Percentiles rank a stretch among this genome's conserved stretches.
Conservation (phyloP, 1,140 invertebrate species). For the Lepidurus couesii region DNA sequence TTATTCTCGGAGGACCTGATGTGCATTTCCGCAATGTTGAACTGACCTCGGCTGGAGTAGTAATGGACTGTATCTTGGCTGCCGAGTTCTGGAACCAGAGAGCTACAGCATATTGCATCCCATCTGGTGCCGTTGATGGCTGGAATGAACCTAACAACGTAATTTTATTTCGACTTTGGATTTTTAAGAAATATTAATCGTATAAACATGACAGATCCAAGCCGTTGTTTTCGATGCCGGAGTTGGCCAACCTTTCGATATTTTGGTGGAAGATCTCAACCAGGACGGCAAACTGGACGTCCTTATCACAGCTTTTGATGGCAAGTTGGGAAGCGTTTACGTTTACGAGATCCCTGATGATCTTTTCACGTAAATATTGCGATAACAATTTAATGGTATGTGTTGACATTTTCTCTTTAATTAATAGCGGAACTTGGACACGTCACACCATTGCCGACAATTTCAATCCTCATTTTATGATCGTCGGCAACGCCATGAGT, state of each 20-base stretch:
- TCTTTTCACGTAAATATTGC: conserved; percentile 40
- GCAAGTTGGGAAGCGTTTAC: conserved; percentile 42
- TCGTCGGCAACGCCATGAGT: conserved; percentile 39
- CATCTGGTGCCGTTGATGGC: conserved; percentile 37
- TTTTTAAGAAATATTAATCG: not conserved
- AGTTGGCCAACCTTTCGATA: conserved; percentile 44
- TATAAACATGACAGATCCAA: conserved; percentile 39
- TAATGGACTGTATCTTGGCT: conserved; percentile 42
- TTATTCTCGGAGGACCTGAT: conserved; percentile 42
- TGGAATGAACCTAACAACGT: conserved; percentile 43
- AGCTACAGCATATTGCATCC: conserved; percentile 44
- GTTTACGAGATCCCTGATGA: conserved; percentile 44
- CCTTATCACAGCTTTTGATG: conserved; percentile 42
- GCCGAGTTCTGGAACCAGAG: conserved; percentile 44
- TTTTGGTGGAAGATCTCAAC: conserved; percentile 44
- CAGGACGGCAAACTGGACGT: conserved; percentile 43
- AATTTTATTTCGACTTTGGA: conserved; percentile 26
- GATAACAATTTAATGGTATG: not conserved
- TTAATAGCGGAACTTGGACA: conserved; percentile 40
- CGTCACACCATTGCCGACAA: conserved; percentile 41
- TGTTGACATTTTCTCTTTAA: conserved; percentile 23
- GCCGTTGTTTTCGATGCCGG: conserved; percentile 42
- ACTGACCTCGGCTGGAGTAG: conserved; percentile 39
- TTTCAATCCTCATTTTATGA: conserved; percentile 40
- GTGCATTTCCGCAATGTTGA: conserved; percentile 42